Evolutionary conservation across 2,113 vertebrate species (phyloP), one percentile per base, ranked within the genome.

Genomic region (Sigmodon hispidus): DNA sequence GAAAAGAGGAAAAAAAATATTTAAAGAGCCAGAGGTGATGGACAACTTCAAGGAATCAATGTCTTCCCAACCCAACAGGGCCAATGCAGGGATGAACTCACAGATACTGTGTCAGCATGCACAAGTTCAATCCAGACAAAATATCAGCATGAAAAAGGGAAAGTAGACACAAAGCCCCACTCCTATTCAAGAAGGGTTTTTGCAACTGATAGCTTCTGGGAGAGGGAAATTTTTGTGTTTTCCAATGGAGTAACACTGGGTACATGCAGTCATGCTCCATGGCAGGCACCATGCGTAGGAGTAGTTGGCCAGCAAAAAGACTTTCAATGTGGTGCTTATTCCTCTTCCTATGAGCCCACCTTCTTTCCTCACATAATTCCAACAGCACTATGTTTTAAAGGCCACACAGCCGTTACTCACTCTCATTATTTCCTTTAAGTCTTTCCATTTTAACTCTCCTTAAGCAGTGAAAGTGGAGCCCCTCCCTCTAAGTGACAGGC

Each of bases 301-400:
- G 80, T 29, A 10, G 24, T 43, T 45, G 80, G 7, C 2, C 61
- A 85, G 59, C 59, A 89, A 5, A 26, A 43, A 17, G 21, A 19
- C 12, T 8, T 80, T 63, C 11, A 6, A 1, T 5, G 5, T 26
- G 17, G 70, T n/a, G 43, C 17, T 43, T 57, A 3, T 0, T 10
- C 17, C 16, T n/a, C 1, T 8, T 61, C 15, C 16, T 26, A 8
- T 5, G 34, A 40, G 7, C 31, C 40, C 1, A 31, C 3, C 17
- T 36, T 77, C 57, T 50, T 50, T 45, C 29, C 24, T 84, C 29
- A 3, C 19, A 72, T 48, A 31, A 24, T 24, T 31, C 10, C 70
- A 34, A 31, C 5, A 9, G 2, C 7, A 59, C 50, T n/a, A 1
- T 31, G 24, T 45, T 3, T 19, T 29, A n/a, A n/a, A 50, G 15